A percentile compares a stretch with the other conserved stretches of the same genome.
These are phyloP conservation scores for Tribolium freemani DNA, from an alignment of 2,888 invertebrate genomes.

Conservation along the genomic window DNA sequence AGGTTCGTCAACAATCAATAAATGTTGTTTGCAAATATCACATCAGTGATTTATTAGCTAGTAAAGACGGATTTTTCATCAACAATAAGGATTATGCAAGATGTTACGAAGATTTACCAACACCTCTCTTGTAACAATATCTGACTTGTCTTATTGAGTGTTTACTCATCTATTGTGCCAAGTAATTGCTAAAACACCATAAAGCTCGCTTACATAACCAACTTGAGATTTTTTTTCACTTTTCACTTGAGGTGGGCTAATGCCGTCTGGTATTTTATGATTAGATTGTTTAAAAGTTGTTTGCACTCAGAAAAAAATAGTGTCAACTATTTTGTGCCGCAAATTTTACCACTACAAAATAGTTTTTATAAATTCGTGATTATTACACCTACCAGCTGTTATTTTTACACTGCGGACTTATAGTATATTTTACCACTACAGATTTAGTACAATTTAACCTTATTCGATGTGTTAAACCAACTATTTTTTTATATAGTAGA, in stretches of 20 bases:
- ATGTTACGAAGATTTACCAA: slow-evolving; percentile 13
- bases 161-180: slow-evolving; percentile 37
- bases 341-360: too few relatives aligned
- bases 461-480: too few relatives aligned
- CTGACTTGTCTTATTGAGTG: slow-evolving; percentile 36
- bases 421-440: too few relatives aligned
- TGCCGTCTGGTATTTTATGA: slow-evolving; percentile 55
- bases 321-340: too few relatives aligned
- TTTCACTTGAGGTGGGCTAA: slow-evolving; percentile 38
- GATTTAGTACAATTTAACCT: too few relatives aligned
- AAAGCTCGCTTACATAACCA: slow-evolving; percentile 24
- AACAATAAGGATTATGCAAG: slow-evolving; percentile 28
- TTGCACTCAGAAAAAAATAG: too few relatives aligned
- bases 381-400: too few relatives aligned
- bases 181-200: slow-evolving; percentile 37
- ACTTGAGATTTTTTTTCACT: too few relatives aligned
- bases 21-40: slow-evolving; percentile 8
- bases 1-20: slow-evolving; percentile 1
- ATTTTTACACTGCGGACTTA: too few relatives aligned
- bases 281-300: slow-evolving; percentile 49
- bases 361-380: too few relatives aligned
- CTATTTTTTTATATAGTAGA: too few relatives aligned
- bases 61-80: neutral
- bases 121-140: slow-evolving; percentile 26
- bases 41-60: slow-evolving; percentile 18